Evolutionary conservation across 2,113 vertebrate genomes (phyloP).

Genomic region (Phyllopteryx taeniolatus): DNA sequence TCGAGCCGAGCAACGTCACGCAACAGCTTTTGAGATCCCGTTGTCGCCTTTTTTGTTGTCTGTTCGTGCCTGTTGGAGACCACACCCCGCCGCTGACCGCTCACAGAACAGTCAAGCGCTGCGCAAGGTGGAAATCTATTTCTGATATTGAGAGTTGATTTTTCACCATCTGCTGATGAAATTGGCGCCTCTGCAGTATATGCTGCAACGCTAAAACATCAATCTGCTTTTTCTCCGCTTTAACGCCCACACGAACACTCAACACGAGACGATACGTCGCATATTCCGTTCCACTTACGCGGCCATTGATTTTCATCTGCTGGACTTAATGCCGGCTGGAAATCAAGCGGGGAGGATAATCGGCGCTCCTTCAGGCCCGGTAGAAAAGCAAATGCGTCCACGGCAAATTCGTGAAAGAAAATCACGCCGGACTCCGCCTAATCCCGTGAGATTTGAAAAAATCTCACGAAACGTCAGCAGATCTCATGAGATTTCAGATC

Average conservation of each 20-base stretch:
- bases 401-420: not conserved
- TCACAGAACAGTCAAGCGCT: constrained; percentile 26
- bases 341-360: constrained; percentile 5
- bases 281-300: constrained; percentile 16
- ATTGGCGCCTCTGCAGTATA: not conserved
- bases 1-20: too few relatives aligned
- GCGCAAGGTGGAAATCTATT: constrained; percentile 12
- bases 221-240: constrained; percentile 10
- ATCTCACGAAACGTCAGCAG: too few relatives aligned
- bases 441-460: not conserved
- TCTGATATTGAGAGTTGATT: constrained; percentile 12
- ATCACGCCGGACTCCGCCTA: not conserved
- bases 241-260: constrained; percentile 47
- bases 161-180: constrained; percentile 21
- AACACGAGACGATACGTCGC: constrained; percentile 15
- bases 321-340: constrained; percentile 37
- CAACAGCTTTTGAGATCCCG: not conserved
- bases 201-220: constrained; percentile 39
- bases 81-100: constrained; percentile 32
- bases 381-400: too few relatives aligned
- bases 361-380: not conserved
- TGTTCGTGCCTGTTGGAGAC: constrained; percentile 24
- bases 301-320: constrained; percentile 32
- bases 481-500: too few relatives aligned
- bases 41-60: not conserved